Evolutionary conservation across 2,797 vertebrate species (phyloP).

Genomic region (Eutrigla gurnardus): DNA sequence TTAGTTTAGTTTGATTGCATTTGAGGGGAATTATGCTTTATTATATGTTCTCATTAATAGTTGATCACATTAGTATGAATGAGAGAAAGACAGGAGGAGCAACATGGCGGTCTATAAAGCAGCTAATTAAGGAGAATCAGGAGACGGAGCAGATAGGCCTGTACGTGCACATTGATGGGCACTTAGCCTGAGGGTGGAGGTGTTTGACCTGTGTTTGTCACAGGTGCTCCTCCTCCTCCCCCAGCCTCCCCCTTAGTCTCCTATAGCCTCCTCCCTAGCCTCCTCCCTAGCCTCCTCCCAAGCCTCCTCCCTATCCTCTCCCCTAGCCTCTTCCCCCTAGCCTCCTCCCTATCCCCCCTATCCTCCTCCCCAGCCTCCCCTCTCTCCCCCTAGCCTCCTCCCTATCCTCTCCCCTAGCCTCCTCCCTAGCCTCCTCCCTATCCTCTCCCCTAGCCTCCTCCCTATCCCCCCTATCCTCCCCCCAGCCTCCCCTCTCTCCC

Average conservation of each 20-base stretch:
- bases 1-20: too few relatives aligned
- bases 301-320: conserved; percentile 4
- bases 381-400: conserved; percentile 4
- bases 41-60: too few relatives aligned
- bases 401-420: not conserved
- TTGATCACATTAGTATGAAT: too few relatives aligned
- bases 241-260: not conserved
- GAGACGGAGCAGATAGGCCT: conserved; percentile 74
- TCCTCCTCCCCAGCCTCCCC: conserved; percentile 19
- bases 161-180: conserved; percentile 45
- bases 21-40: too few relatives aligned
- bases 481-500: conserved; percentile 1
- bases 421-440: conserved; percentile 3
- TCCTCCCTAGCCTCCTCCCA: not conserved
- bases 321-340: not conserved
- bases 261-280: not conserved
- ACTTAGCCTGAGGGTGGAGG: conserved; percentile 80
- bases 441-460: not conserved
- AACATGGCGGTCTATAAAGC: conserved; percentile 31
- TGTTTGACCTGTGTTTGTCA: conserved; percentile 86
- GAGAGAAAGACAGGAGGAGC: not conserved
- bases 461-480: not conserved
- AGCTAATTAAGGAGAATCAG: conserved; percentile 37
- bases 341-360: not conserved
- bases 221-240: conserved; percentile 22